phyloP scores from a whole-genome alignment of 2,888 invertebrate genomes.

The Morpho deidamia region DNA sequence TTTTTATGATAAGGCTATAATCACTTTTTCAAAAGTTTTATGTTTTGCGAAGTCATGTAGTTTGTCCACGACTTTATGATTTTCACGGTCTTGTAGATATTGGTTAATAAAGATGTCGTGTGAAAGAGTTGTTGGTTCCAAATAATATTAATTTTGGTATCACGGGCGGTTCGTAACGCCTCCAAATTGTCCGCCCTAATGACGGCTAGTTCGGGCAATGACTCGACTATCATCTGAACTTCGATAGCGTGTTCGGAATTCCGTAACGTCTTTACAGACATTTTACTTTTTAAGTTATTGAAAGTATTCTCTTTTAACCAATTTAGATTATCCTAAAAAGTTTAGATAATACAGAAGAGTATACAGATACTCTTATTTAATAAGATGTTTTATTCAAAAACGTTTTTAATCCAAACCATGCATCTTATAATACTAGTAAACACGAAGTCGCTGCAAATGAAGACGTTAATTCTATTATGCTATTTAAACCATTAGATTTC shows the following conservation, averaged over 20 bases:
- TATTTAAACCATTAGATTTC: too few species aligned
- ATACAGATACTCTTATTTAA: too few species aligned
- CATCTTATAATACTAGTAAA: too few species aligned
- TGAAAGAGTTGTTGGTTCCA: constrained; percentile 60
- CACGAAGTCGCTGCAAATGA: too few species aligned
- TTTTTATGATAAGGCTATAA: too few species aligned
- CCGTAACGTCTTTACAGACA: constrained; percentile 3
- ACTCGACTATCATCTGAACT: constrained; percentile 47
- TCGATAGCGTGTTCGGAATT: constrained; percentile 23
- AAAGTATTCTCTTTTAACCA: background rate
- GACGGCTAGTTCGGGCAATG: constrained; percentile 53
- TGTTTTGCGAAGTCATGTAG: background rate
- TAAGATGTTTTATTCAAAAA: too few species aligned
- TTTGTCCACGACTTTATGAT: constrained; percentile 22
- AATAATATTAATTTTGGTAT: constrained; percentile 68
- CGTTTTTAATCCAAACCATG: too few species aligned
- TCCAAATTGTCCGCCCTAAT: constrained; percentile 55
- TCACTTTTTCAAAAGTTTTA: too few species aligned
- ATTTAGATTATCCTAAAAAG: too few species aligned
- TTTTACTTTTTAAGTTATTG: background rate
- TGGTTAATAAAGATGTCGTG: constrained; percentile 70
- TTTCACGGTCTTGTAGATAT: constrained; percentile 45
- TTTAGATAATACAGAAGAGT: too few species aligned
- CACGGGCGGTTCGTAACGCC: constrained; percentile 51
- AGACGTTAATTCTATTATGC: too few species aligned